A percentile compares a stretch with the other conserved stretches of the same genome.
Conservation (phyloP, 1,140 invertebrate species). For the Lethrus apterus region DNA sequence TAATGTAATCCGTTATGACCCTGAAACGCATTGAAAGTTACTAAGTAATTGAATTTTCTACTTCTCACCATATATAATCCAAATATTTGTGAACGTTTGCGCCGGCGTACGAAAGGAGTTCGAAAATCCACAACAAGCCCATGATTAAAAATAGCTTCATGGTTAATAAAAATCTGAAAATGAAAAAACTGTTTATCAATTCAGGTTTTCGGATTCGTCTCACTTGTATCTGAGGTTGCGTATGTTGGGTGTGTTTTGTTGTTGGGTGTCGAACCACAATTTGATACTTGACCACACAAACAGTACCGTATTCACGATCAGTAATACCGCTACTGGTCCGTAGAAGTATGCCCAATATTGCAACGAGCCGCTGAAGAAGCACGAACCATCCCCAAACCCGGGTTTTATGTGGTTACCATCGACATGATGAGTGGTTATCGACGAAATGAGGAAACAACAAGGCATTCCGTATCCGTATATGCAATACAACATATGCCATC, state of each 20-base stretch:
- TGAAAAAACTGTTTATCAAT: conserved; percentile 11
- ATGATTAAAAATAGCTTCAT: conserved; percentile 63
- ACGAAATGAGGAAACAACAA: conserved; percentile 44
- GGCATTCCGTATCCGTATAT: conserved; percentile 52
- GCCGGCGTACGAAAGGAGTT: conserved; percentile 46
- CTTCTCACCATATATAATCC: conserved; percentile 26
- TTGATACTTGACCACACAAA: conserved; percentile 49
- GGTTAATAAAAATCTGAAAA: conserved; percentile 54
- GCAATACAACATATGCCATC: conserved; percentile 47
- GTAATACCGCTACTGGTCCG: conserved; percentile 50
- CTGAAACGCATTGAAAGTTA: no score
- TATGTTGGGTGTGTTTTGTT: conserved; percentile 45
- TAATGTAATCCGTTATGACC: conserved; percentile 55
- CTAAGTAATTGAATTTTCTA: no score
- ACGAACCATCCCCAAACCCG: conserved; percentile 46
- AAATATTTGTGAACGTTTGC: conserved; percentile 16
- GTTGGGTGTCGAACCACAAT: conserved; percentile 45
- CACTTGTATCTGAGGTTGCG: conserved; percentile 52
- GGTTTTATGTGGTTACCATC: conserved; percentile 49
- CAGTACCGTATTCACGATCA: conserved; percentile 50
- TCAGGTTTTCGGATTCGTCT: conserved; percentile 15
- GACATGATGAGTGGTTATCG: conserved; percentile 46
- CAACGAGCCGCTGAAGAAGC: conserved; percentile 54
- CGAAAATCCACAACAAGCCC: conserved; percentile 68
- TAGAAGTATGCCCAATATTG: conserved; percentile 58